Evolutionary conservation across 2,113 vertebrate genomes (phyloP).

Genomic region (Salvelinus fontinalis): DNA sequence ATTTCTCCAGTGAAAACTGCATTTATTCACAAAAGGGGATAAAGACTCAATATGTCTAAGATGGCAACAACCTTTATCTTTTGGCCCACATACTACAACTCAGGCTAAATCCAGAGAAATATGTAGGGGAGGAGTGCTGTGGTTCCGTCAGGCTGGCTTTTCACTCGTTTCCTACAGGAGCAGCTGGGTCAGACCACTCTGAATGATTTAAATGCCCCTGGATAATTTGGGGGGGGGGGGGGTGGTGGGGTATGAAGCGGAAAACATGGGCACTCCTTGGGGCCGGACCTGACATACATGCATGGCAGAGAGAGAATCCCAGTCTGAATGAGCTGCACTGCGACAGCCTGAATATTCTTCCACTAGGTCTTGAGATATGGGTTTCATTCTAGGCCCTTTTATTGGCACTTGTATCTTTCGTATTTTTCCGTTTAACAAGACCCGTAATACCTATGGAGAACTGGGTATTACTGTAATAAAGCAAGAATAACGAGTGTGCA

Average conservation of each 20-base stretch:
- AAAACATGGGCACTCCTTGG: slow-evolving; percentile 46
- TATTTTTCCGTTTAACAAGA: too few species aligned
- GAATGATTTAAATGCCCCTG: slow-evolving; percentile 65
- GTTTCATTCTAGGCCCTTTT: too few species aligned
- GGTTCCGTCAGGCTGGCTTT: slow-evolving; percentile 37
- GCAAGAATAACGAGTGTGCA: too few species aligned
- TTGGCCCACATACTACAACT: slow-evolving; percentile 17
- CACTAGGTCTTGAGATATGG: background rate
- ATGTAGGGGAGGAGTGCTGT: slow-evolving; percentile 11
- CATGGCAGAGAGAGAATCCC: slow-evolving; percentile 20
- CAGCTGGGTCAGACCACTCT: slow-evolving; percentile 52
- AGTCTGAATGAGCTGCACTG: background rate
- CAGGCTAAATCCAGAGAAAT: background rate
- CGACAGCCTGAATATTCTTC: background rate
- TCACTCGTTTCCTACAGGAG: slow-evolving; percentile 37
- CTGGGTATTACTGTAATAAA: too few species aligned
- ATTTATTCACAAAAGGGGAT: background rate
- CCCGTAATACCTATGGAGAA: too few species aligned
- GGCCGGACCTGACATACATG: slow-evolving; percentile 43
- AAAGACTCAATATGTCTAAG: background rate
- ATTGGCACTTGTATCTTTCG: too few species aligned
- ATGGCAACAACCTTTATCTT: slow-evolving; percentile 1
- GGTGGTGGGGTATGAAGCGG: too few species aligned
- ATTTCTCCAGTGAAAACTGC: background rate
- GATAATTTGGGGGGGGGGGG: slow-evolving; percentile 54